Evolutionary conservation across 2,888 invertebrate genomes (phyloP).

Genomic region (Xanthia togata): DNA sequence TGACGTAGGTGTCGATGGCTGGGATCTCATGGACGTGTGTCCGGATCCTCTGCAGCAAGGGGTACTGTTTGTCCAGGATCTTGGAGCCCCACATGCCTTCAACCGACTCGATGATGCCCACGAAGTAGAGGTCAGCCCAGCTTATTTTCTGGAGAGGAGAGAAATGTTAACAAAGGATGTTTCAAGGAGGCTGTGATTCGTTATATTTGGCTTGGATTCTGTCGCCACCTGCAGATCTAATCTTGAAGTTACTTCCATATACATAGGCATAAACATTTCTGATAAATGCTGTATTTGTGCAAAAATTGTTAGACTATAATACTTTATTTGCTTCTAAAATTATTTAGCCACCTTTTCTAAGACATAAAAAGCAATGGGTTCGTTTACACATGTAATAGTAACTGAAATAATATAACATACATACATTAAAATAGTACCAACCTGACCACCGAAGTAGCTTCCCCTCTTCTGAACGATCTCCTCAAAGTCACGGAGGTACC

Average conservation of each 20-base stretch:
- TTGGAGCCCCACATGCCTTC: slow-evolving; percentile 68
- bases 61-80: slow-evolving; percentile 67
- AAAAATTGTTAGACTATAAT: not conserved
- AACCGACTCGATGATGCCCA: slow-evolving; percentile 70
- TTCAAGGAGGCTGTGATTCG: not conserved
- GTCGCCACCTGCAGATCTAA: not conserved
- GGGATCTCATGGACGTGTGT: slow-evolving; percentile 70
- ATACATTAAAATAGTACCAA: slow-evolving; percentile 24
- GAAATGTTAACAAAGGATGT: not conserved
- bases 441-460: slow-evolving; percentile 56
- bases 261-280: too few relatives aligned
- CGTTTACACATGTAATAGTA: not conserved
- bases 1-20: slow-evolving; percentile 71
- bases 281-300: too few relatives aligned
- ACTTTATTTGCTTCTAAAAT: not conserved
- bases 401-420: too few relatives aligned
- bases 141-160: slow-evolving; percentile 45
- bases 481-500: slow-evolving; percentile 52
- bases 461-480: slow-evolving; percentile 70
- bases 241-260: too few relatives aligned
- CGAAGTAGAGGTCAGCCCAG: slow-evolving; percentile 74
- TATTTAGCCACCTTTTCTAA: not conserved
- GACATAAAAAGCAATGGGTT: not conserved
- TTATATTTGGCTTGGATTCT: not conserved
- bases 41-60: slow-evolving; percentile 64